phyloP scores from a whole-genome alignment of 2,113 vertebrate species.

The Alces alces region DNA sequence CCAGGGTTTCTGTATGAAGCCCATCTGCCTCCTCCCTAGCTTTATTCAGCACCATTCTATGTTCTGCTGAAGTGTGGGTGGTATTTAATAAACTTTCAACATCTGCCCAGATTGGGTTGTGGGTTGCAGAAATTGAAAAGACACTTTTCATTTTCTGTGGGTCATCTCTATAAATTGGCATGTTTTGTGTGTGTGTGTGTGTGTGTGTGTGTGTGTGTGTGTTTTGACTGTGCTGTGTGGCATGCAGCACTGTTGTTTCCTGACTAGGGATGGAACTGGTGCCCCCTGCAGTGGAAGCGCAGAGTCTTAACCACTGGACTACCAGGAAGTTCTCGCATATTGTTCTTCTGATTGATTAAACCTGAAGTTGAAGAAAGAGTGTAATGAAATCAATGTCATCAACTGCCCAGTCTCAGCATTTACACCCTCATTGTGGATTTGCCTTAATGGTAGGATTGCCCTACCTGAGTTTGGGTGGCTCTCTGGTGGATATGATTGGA shows the following conservation, averaged over 20 bases:
- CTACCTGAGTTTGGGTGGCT: not conserved
- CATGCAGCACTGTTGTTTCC: not conserved
- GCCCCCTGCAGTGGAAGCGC: not conserved
- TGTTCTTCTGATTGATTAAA: not conserved
- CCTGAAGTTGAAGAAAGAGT: not conserved
- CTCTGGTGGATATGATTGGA: not conserved
- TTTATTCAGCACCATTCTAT: not conserved
- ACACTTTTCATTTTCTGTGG: not conserved
- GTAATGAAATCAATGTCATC: not conserved
- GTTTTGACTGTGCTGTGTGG: not conserved
- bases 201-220: too few relatives aligned
- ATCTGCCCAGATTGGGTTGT: not conserved
- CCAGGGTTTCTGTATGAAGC: not conserved
- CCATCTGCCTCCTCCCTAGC: not conserved
- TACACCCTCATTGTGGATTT: not conserved
- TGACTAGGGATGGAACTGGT: not conserved
- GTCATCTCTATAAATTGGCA: not conserved
- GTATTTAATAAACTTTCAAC: not conserved
- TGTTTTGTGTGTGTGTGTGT: too few relatives aligned
- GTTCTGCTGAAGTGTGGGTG: not conserved
- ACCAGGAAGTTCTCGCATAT: not conserved
- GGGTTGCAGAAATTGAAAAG: not conserved
- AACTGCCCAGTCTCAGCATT: not conserved
- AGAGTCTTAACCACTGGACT: not conserved
- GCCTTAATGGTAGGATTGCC: not conserved